Conservation (phyloP, 2,797 vertebrate genomes). For the Meda fulgida region DNA sequence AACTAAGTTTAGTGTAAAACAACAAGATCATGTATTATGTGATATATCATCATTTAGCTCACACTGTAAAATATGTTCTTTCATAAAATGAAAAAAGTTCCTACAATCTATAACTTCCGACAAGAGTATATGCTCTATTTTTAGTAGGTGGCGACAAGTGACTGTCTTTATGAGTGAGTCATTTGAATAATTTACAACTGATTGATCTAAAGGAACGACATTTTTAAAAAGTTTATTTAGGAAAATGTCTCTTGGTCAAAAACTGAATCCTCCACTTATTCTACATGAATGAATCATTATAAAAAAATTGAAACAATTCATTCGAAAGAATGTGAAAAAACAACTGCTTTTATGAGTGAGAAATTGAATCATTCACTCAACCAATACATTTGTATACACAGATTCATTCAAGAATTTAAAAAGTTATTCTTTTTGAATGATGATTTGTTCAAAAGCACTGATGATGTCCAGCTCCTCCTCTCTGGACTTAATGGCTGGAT, state of each 20-base stretch:
- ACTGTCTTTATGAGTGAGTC: background rate
- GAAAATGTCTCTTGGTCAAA: background rate
- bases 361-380: background rate
- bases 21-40: background rate
- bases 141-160: background rate
- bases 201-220: background rate
- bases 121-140: background rate
- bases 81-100: conserved; percentile 13
- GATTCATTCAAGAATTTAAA: background rate
- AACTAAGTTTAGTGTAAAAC: conserved; percentile 14
- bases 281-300: background rate
- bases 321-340: background rate
- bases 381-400: background rate
- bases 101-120: background rate
- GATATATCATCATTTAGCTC: conserved; percentile 16
- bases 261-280: background rate
- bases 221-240: background rate
- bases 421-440: background rate
- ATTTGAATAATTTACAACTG: background rate
- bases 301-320: background rate
- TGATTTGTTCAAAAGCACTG: background rate
- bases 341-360: background rate
- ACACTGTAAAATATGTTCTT: background rate
- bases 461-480: background rate
- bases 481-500: background rate